Conservation (phyloP, 2,888 invertebrate species). For the Amphimallon solstitiale region DNA sequence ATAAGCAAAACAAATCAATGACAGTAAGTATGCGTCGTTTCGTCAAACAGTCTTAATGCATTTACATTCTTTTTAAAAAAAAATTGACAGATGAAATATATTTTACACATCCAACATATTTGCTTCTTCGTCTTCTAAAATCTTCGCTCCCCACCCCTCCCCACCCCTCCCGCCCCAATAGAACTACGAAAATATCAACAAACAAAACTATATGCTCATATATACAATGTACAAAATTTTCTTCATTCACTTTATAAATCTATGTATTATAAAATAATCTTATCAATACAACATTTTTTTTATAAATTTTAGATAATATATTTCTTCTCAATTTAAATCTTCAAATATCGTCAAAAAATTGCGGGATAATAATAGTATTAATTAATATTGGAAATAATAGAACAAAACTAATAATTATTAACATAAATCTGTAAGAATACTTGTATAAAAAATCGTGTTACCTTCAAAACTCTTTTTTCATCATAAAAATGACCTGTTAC, state of each 20-base stretch:
- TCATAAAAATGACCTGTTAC: slow-evolving; percentile 10
- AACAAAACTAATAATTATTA: no score
- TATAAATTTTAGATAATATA: slow-evolving; percentile 3
- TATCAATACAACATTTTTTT: slow-evolving; percentile 16
- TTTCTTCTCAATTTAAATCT: neutral
- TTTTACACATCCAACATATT: no score
- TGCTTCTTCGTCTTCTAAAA: neutral
- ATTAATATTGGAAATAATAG: no score
- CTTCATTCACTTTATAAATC: slow-evolving; percentile 4
- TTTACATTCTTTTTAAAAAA: no score
- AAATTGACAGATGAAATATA: no score
- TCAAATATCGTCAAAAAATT: no score
- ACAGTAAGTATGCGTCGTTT: slow-evolving; percentile 1
- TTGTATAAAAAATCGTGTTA: neutral
- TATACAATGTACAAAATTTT: slow-evolving; percentile 23
- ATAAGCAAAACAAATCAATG: neutral
- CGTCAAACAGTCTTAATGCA: no score
- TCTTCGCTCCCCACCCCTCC: no score
- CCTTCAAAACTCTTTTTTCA: neutral
- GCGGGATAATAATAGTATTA: no score
- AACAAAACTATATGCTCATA: slow-evolving; percentile 13
- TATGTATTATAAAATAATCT: slow-evolving; percentile 21
- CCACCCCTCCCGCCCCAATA: neutral
- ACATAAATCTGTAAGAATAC: no score
- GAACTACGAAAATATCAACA: slow-evolving; percentile 2